phyloP scores from a whole-genome alignment of 2,797 vertebrate genomes.

The Tenualosa thibaudeaui region DNA sequence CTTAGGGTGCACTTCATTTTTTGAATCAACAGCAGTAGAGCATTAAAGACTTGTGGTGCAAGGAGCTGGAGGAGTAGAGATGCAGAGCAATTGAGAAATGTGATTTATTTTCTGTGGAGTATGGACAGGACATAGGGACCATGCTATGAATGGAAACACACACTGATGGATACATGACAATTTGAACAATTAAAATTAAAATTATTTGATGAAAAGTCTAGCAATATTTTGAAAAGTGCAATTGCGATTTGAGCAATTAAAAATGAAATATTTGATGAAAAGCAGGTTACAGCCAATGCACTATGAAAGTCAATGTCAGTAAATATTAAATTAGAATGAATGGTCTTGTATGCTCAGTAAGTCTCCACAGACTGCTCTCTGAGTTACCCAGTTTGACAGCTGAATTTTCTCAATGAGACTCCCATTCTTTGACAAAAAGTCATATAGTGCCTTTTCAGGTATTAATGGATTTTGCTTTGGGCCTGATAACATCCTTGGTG shows the following conservation, averaged over 20 bases:
- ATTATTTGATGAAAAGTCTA: no score
- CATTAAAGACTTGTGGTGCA: no score
- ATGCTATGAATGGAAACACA: no score
- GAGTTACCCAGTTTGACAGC: background rate
- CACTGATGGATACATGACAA: no score
- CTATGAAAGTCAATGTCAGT: background rate
- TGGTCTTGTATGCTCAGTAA: background rate
- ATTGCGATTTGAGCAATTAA: background rate
- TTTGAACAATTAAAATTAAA: no score
- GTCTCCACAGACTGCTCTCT: background rate
- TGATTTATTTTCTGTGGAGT: no score
- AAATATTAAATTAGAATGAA: background rate
- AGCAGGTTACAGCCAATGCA: background rate
- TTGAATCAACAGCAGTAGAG: no score
- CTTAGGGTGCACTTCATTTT: no score
- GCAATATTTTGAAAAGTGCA: background rate
- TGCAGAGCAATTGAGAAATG: no score
- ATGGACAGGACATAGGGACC: no score
- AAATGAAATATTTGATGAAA: background rate
- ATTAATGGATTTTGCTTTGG: constrained; percentile 11
- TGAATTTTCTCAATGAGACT: background rate
- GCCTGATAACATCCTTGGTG: background rate
- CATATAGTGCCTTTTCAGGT: background rate
- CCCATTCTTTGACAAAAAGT: background rate
- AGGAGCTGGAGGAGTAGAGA: no score